These are phyloP conservation scores for Pangasius macronema DNA, from an alignment of 2,797 vertebrate genomes.

Conservation along the genomic window DNA sequence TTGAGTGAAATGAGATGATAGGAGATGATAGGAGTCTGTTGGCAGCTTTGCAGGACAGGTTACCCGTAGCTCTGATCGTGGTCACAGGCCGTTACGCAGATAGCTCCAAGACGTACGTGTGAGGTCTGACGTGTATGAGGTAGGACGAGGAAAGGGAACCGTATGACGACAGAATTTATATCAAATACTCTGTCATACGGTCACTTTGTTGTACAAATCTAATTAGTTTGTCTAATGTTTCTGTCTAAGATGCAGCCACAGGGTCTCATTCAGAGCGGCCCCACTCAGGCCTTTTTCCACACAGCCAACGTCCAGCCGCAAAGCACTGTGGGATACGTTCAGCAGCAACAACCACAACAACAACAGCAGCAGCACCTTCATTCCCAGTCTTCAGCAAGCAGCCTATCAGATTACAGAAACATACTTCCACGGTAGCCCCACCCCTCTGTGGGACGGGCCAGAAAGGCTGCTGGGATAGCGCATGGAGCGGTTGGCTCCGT, in stretches of 20 bases:
- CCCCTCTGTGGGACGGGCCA: conserved; percentile 38
- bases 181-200: neutral
- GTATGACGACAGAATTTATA: too few species aligned
- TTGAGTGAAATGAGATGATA: neutral
- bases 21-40: too few species aligned
- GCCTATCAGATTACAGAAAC: conserved; percentile 80
- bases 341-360: conserved; percentile 75
- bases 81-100: too few species aligned
- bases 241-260: conserved; percentile 75
- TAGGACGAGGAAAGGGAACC: neutral
- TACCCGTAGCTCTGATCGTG: too few species aligned
- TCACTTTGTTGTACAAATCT: neutral
- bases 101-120: neutral
- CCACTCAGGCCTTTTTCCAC: conserved; percentile 74
- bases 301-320: conserved; percentile 70
- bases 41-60: too few species aligned
- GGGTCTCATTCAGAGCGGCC: conserved; percentile 70
- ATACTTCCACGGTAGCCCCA: conserved; percentile 78
- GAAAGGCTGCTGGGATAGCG: conserved; percentile 44
- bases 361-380: conserved; percentile 74
- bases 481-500: conserved; percentile 21
- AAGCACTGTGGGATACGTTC: conserved; percentile 77
- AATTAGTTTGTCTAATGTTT: neutral
- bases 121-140: neutral
- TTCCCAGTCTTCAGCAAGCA: conserved; percentile 74